Base-by-base conservation (phyloP, 2,888 invertebrate genomes). In the Drosophila subquinaria region DNA sequence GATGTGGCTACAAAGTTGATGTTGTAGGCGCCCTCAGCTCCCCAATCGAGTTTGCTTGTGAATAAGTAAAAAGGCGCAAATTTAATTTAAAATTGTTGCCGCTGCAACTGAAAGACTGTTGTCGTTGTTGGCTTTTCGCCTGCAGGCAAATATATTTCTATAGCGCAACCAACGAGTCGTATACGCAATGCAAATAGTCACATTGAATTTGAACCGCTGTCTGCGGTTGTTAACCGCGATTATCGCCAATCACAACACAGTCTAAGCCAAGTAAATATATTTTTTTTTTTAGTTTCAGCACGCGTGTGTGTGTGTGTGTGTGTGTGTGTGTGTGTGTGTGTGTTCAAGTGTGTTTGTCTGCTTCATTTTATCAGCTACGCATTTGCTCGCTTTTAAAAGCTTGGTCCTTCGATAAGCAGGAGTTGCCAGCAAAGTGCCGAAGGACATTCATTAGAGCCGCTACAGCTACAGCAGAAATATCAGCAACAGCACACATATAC, bases 41-140 rank as follows among this genome's bases (percentile, higher is more conserved):
- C 78, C 69, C 45, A 67, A 69, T 20, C 42, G 69, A 56, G 67
- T 70, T 76, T 35, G 69, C 72, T 71, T 13, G 17, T 88, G 75
- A 86, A 84, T 84, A 88, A 84, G 75, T 84, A 86, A 84, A 72
- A 62, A 74, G 81, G 76, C 76, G 71, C 55, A 88, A 83, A 86
- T 84, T 76, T 76, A 88, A 88, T 86, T 88, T 76, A 53, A 71
- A 83, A 86, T 69, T 80, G 70, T 69, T 76, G 69, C 45, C 42
- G 9, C 27, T 47, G 4, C 20, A 13, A 43, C 20, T 43, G 48
- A 2, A 11, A 50, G 9, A 35, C 17, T 35, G 15, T 10, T 35
- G 50, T 33, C 17, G 33, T 13, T 36, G 51, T 35, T 20, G 47
- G 8, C 33, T 35, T 51, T 4, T n/a, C 6, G 38, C 35, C 35